These are phyloP conservation scores for Zoanthus sansibaricus DNA, from an alignment of 92 coral and sea anemone species.

Conservation along the genomic window DNA sequence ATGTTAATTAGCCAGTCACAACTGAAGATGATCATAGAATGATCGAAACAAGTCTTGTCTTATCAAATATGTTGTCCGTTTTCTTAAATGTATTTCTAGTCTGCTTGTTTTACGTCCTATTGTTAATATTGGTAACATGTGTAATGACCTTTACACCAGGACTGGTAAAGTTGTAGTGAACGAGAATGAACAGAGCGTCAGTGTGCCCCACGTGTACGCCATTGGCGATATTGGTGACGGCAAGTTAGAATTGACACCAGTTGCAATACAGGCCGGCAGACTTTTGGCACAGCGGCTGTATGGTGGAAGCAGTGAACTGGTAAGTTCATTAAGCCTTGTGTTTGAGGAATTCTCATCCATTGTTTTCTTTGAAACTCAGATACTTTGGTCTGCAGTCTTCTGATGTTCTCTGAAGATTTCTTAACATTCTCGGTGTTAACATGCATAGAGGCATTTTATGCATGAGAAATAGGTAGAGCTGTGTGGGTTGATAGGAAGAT, in stretches of 20 bases:
- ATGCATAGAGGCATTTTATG: no score
- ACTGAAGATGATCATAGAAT: background rate
- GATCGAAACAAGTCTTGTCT: background rate
- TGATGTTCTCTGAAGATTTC: no score
- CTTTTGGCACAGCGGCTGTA: constrained; percentile 88
- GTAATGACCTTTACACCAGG: constrained; percentile 46
- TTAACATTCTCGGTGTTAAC: no score
- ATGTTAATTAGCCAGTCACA: no score
- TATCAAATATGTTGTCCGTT: background rate
- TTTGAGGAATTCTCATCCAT: no score
- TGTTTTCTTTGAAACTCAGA: no score
- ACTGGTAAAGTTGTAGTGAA: constrained; percentile 86
- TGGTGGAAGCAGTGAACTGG: constrained; percentile 76
- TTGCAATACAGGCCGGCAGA: constrained; percentile 96
- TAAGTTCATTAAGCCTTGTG: constrained; percentile 23
- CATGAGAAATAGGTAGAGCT: no score
- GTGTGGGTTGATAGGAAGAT: no score
- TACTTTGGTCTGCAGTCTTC: no score
- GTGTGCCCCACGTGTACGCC: constrained; percentile 86
- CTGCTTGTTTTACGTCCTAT: no score
- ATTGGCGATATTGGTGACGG: constrained; percentile 93
- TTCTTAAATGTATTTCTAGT: no score
- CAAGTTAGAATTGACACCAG: constrained; percentile 96
- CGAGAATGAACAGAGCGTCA: constrained; percentile 84
- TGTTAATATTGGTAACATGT: background rate